phyloP scores from a whole-genome alignment of 2,888 invertebrate genomes.

The Phyllotreta cruciferae region DNA sequence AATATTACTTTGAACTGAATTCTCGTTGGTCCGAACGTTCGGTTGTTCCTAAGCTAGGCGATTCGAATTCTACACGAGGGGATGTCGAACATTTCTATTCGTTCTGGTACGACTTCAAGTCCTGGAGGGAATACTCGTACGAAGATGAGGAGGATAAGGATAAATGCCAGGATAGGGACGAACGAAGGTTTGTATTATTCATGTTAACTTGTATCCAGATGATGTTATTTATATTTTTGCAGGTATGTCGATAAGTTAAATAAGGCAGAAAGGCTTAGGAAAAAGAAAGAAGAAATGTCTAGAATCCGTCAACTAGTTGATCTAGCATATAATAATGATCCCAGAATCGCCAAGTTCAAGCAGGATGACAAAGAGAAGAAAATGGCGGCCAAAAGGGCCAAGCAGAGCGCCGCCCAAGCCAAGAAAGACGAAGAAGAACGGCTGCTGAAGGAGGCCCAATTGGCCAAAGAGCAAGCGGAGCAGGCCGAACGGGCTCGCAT shows the following conservation, averaged over 20 bases:
- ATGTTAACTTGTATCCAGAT: background rate
- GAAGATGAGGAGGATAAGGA: slow-evolving; percentile 99
- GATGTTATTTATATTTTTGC: slow-evolving; percentile 7
- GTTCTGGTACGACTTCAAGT: slow-evolving; percentile 98
- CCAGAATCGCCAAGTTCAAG: slow-evolving; percentile 89
- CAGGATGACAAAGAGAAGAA: slow-evolving; percentile 93
- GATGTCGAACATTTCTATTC: slow-evolving; percentile 94
- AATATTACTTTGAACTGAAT: slow-evolving; percentile 77
- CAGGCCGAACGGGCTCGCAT: slow-evolving; percentile 82
- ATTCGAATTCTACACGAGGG: slow-evolving; percentile 76
- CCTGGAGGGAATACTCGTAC: slow-evolving; percentile 99
- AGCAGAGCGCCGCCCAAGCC: slow-evolving; percentile 82
- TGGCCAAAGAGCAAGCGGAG: slow-evolving; percentile 79
- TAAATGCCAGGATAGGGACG: slow-evolving; percentile 95
- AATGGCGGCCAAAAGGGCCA: slow-evolving; percentile 86
- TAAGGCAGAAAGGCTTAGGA: slow-evolving; percentile 87
- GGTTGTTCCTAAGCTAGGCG: slow-evolving; percentile 82
- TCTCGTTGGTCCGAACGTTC: slow-evolving; percentile 90
- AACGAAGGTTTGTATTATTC: slow-evolving; percentile 68
- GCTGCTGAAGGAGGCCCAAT: slow-evolving; percentile 73
- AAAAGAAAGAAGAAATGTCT: slow-evolving; percentile 97
- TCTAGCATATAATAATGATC: slow-evolving; percentile 92
- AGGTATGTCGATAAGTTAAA: slow-evolving; percentile 98
- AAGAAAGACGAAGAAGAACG: slow-evolving; percentile 85
- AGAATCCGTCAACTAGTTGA: slow-evolving; percentile 92